Evolutionary conservation across 2,888 invertebrate genomes (phyloP).

Genomic region (Nomada fucata): DNA sequence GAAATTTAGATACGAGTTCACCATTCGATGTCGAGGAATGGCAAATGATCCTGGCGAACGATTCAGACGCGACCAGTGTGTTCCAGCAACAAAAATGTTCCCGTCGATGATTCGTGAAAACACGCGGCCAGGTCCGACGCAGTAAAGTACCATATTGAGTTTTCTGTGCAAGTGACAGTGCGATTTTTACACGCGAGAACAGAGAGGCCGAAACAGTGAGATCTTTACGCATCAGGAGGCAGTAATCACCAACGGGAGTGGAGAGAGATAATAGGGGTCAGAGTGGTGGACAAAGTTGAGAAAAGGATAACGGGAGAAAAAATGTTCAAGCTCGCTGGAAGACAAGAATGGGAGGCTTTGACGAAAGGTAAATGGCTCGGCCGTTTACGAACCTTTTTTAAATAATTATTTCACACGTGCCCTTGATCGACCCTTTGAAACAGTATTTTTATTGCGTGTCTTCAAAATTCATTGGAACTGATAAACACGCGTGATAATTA

Average conservation of each 20-base stretch:
- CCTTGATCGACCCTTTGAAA: background rate
- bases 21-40: conserved; percentile 22
- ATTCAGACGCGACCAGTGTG: conserved; percentile 16
- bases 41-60: conserved; percentile 31
- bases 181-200: too few relatives aligned
- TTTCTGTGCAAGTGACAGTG: background rate
- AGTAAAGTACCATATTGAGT: background rate
- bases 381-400: conserved; percentile 36
- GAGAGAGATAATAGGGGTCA: conserved; percentile 2
- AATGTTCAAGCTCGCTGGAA: conserved; percentile 81
- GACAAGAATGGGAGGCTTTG: conserved; percentile 81
- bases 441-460: too few relatives aligned
- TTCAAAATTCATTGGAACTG: too few relatives aligned
- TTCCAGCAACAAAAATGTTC: conserved; percentile 1
- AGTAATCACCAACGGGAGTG: conserved; percentile 15
- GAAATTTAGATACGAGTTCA: conserved; percentile 49
- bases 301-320: conserved; percentile 60
- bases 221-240: conserved; percentile 44
- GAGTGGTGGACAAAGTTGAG: conserved; percentile 21
- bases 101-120: background rate
- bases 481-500: too few relatives aligned
- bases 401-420: conserved; percentile 9
- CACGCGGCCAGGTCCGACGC: background rate
- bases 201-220: background rate
- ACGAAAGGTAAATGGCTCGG: conserved; percentile 78